phyloP scores from a whole-genome alignment of 2,888 invertebrate genomes.

The Microctonus hyperodae region DNA sequence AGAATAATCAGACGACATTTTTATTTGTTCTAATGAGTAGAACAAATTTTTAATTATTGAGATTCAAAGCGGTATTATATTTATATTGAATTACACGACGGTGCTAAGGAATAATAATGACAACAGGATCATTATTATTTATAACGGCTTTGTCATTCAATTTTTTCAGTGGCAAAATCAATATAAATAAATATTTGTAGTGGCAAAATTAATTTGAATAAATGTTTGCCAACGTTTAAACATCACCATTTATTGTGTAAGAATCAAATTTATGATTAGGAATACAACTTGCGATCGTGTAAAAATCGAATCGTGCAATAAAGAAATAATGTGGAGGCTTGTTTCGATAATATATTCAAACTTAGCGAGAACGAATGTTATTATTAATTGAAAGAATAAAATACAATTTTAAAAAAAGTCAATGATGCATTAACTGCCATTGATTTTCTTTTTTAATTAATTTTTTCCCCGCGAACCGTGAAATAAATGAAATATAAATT shows the following conservation, averaged over 20 bases:
- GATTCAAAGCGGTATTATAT: background rate
- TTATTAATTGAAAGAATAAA: background rate
- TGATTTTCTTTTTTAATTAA: too few species aligned
- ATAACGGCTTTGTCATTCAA: background rate
- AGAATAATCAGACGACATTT: too few species aligned
- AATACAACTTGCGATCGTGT: background rate
- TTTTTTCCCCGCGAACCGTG: background rate
- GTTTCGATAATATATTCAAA: background rate
- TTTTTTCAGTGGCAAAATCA: background rate
- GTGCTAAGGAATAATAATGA: background rate
- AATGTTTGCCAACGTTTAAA: background rate
- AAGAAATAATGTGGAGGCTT: background rate
- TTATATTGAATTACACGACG: background rate
- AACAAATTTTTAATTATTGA: background rate
- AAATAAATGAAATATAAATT: background rate
- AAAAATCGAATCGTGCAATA: slow-evolving; percentile 14
- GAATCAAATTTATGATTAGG: background rate
- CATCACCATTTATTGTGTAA: background rate
- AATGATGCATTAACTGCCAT: background rate
- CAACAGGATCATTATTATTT: background rate
- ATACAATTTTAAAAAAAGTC: background rate
- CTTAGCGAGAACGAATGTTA: background rate
- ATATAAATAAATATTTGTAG: too few species aligned
- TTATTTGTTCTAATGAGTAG: background rate
- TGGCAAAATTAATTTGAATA: background rate